Percentiles rank a stretch among this genome's conserved stretches.
These are phyloP conservation scores for Aleiodes leptofemur DNA, from an alignment of 2,888 invertebrate species.

Conservation along the genomic window DNA sequence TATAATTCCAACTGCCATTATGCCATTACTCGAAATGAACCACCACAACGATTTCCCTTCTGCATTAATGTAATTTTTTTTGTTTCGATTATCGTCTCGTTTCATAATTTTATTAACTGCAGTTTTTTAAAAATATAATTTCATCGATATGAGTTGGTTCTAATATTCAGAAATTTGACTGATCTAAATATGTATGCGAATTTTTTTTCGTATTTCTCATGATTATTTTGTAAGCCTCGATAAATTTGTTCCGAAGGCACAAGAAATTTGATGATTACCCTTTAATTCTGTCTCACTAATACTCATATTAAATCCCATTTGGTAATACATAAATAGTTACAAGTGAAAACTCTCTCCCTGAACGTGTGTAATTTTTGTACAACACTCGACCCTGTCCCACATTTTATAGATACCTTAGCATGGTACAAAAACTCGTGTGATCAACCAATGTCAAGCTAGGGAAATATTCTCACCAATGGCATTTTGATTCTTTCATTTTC, in stretches of 20 bases:
- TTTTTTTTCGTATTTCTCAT: too few relatives aligned
- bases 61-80: constrained; percentile 23
- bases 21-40: constrained; percentile 45
- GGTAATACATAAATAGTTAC: not conserved
- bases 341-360: too few relatives aligned
- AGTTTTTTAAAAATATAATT: too few relatives aligned
- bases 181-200: too few relatives aligned
- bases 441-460: not conserved
- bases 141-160: too few relatives aligned
- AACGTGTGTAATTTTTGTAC: not conserved
- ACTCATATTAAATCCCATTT: not conserved
- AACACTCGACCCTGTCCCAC: constrained; percentile 62
- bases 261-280: too few relatives aligned
- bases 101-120: too few relatives aligned
- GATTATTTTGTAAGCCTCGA: too few relatives aligned
- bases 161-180: too few relatives aligned
- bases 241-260: too few relatives aligned
- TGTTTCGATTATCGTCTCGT: not conserved
- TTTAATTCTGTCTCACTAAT: not conserved
- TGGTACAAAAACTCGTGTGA: constrained; percentile 41
- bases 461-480: too few relatives aligned
- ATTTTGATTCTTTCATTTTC: too few relatives aligned
- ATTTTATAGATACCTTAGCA: constrained; percentile 49
- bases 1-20: constrained; percentile 57
- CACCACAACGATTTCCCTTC: constrained; percentile 23